phyloP scores from a whole-genome alignment of 2,113 vertebrate genomes.

The Melanostigma gelatinosum region DNA sequence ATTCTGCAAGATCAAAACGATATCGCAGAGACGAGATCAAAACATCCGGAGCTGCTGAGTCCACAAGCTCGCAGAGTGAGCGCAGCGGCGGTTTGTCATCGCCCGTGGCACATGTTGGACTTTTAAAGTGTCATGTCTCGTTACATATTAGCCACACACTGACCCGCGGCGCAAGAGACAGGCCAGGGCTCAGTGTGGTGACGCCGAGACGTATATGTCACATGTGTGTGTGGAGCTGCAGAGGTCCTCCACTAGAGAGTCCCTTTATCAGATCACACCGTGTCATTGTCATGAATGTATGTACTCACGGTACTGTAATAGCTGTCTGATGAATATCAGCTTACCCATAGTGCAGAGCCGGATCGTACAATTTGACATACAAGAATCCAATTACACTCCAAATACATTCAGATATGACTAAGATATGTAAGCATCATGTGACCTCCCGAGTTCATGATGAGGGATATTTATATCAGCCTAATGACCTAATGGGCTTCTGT shows the following conservation, averaged over 20 bases:
- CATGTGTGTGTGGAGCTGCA: not conserved
- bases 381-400: not conserved
- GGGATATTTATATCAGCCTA: slow-evolving; percentile 9
- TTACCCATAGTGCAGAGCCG: not conserved
- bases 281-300: not conserved
- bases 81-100: slow-evolving; percentile 8
- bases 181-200: slow-evolving; percentile 37
- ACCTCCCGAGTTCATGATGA: slow-evolving; percentile 3
- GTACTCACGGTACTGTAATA: not conserved
- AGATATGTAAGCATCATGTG: not conserved
- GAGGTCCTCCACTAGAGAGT: slow-evolving; percentile 1
- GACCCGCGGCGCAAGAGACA: slow-evolving; percentile 20
- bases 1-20: slow-evolving; percentile 51
- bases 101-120: slow-evolving; percentile 48
- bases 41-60: slow-evolving; percentile 51
- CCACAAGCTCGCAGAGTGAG: slow-evolving; percentile 25
- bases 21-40: slow-evolving; percentile 41
- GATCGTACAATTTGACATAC: not conserved
- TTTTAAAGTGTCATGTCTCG: slow-evolving; percentile 47
- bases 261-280: not conserved
- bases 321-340: slow-evolving; percentile 16
- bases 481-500: slow-evolving; percentile 31
- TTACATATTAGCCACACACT: slow-evolving; percentile 37
- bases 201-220: slow-evolving; percentile 28
- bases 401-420: slow-evolving; percentile 32